phyloP scores from a whole-genome alignment of 2,888 invertebrate species.

The Spisula solida region DNA sequence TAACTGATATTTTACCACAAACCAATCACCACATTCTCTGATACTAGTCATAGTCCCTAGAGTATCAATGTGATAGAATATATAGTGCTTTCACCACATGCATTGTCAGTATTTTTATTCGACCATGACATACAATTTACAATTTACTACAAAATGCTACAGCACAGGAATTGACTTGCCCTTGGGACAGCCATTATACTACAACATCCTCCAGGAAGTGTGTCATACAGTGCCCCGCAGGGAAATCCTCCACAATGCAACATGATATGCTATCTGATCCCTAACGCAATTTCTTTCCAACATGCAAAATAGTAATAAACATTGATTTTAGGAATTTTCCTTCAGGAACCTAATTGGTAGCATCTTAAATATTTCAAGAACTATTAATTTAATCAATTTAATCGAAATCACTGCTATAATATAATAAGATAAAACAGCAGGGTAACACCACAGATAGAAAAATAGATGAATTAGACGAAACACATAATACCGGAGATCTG shows the following conservation, averaged over 20 bases:
- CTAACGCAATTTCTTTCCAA: background rate
- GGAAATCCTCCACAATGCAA: conserved; percentile 43
- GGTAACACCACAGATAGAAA: background rate
- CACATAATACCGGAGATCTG: background rate
- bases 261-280: background rate
- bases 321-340: conserved; percentile 39
- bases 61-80: background rate
- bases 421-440: background rate
- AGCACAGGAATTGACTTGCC: background rate
- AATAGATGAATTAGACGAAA: no score
- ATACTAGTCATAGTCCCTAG: background rate
- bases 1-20: no score
- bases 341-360: conserved; percentile 31
- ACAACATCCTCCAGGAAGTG: background rate
- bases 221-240: conserved; percentile 41
- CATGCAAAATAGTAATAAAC: conserved; percentile 50
- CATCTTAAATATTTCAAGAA: conserved; percentile 52
- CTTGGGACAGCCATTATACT: background rate
- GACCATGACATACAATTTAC: background rate
- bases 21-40: background rate
- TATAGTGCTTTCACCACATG: background rate
- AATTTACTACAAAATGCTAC: background rate
- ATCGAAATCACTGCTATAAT: conserved; percentile 23
- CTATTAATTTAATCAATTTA: conserved; percentile 35
- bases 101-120: background rate